Evolutionary conservation across 1,140 invertebrate species (phyloP).

Genomic region (Solen grandis): DNA sequence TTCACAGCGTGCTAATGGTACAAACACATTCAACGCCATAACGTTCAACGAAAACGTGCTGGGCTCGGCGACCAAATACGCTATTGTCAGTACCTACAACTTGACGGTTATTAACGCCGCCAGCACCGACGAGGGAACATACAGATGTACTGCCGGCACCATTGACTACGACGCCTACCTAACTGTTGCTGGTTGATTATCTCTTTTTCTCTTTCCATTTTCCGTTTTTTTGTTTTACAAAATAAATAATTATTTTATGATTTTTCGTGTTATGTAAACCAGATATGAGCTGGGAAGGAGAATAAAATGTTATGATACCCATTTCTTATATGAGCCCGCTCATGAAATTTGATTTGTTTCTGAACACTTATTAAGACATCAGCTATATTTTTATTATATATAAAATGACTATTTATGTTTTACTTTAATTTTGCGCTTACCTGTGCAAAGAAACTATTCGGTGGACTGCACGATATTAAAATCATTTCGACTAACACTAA

Average conservation of each 20-base stretch:
- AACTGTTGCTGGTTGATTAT: conserved; percentile 15
- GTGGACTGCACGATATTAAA: too few relatives aligned
- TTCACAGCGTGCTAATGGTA: neutral
- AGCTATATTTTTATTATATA: too few relatives aligned
- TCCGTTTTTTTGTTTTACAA: neutral
- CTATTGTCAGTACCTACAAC: conserved; percentile 37
- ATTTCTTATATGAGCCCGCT: neutral
- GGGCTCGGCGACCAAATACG: conserved; percentile 21
- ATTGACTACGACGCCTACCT: conserved; percentile 44
- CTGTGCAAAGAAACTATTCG: too few relatives aligned
- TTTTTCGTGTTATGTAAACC: neutral
- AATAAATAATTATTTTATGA: neutral
- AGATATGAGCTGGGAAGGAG: neutral
- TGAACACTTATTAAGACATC: neutral
- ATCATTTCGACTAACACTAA: too few relatives aligned
- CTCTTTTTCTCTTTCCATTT: neutral
- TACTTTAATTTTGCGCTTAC: too few relatives aligned
- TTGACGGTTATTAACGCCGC: conserved; percentile 38
- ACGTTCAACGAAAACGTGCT: conserved; percentile 51
- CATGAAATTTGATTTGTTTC: neutral
- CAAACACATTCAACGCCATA: conserved; percentile 36
- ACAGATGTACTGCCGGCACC: conserved; percentile 36
- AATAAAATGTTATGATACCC: neutral
- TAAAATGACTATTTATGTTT: too few relatives aligned
- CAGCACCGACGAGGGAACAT: conserved; percentile 26